These are phyloP conservation scores for Uria aalge DNA, from an alignment of 2,113 vertebrate genomes.

Conservation along the genomic window DNA sequence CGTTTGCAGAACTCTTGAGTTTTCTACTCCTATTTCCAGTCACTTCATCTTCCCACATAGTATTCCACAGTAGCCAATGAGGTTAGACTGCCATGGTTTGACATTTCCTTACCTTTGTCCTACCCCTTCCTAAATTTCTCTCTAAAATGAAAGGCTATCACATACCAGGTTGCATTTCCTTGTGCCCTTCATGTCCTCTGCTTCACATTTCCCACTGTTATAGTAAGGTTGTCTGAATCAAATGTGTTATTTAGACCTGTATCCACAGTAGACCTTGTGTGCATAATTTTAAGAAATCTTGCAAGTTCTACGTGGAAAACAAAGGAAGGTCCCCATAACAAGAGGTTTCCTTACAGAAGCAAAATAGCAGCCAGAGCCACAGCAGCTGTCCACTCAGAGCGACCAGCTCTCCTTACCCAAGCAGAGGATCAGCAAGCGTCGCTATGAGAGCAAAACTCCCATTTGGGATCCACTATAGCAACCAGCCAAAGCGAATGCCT, in stretches of 20 bases:
- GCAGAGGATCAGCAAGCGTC: neutral
- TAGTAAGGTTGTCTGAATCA: neutral
- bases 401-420: neutral
- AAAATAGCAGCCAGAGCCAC: neutral
- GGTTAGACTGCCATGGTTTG: neutral
- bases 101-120: neutral
- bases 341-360: neutral
- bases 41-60: neutral
- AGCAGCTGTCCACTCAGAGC: neutral
- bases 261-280: neutral
- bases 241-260: neutral
- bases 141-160: neutral
- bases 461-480: neutral
- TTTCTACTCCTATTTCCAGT: neutral
- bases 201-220: neutral
- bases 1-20: neutral
- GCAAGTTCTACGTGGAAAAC: neutral
- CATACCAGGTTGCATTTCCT: neutral
- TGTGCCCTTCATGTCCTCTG: neutral
- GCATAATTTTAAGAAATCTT: neutral
- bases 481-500: neutral
- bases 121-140: neutral
- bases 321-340: neutral
- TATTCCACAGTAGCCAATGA: neutral
- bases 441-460: neutral